phyloP scores from a whole-genome alignment of 2,797 vertebrate species.

The Silurus lanzhouensis region DNA sequence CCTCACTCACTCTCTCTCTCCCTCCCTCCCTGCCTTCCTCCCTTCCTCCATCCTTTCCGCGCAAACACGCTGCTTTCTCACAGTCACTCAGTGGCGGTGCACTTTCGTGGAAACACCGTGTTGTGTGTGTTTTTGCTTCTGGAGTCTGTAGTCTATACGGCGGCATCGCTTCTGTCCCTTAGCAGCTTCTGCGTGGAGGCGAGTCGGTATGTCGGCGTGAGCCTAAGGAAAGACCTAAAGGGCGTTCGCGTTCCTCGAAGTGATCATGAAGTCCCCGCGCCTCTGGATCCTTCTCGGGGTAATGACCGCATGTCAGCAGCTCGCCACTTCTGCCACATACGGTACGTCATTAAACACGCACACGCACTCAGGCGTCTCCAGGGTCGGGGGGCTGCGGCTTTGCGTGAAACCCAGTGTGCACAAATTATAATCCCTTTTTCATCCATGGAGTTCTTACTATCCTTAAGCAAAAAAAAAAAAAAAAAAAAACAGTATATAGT shows the following conservation, averaged over 20 bases:
- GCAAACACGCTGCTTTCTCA: constrained; percentile 2
- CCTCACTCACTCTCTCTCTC: constrained; percentile 35
- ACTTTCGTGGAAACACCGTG: constrained; percentile 28
- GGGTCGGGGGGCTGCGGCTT: neutral
- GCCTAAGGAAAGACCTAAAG: neutral
- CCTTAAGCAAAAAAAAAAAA: no score
- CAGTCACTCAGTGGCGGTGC: constrained; percentile 31
- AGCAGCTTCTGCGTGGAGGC: neutral
- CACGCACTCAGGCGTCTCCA: neutral
- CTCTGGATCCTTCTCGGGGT: constrained; percentile 70
- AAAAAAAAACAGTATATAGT: no score
- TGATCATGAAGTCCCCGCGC: constrained; percentile 71
- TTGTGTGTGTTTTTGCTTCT: constrained; percentile 5
- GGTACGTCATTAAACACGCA: constrained; percentile 63
- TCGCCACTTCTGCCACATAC: constrained; percentile 70
- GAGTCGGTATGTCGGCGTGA: constrained; percentile 45
- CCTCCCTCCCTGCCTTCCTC: constrained; percentile 30
- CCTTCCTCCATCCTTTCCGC: constrained; percentile 29
- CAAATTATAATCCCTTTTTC: neutral
- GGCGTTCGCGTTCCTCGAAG: constrained; percentile 43
- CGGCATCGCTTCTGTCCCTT: neutral
- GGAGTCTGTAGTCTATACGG: neutral
- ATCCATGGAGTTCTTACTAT: neutral
- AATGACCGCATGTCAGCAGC: constrained; percentile 71
- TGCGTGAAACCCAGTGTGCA: neutral